Evolutionary conservation across 2,797 vertebrate genomes (phyloP).

Genomic region (Acanthurus leucopareius): DNA sequence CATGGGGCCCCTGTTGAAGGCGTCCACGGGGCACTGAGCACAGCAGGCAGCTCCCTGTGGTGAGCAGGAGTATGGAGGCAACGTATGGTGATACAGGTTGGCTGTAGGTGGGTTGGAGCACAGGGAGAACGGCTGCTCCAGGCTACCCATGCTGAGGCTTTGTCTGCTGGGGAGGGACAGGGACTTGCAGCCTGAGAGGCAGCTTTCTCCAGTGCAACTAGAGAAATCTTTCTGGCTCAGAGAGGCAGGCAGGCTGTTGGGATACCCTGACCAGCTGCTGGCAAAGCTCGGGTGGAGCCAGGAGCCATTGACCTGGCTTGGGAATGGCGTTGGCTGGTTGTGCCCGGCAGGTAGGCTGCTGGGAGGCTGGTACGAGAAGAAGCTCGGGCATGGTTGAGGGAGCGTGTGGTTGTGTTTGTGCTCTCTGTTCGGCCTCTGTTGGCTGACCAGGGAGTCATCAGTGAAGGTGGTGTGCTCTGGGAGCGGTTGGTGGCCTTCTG

Average conservation of each 20-base stretch:
- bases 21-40: constrained; percentile 69
- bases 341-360: constrained; percentile 62
- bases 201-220: constrained; percentile 62
- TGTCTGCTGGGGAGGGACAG: constrained; percentile 61
- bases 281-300: constrained; percentile 73
- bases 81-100: constrained; percentile 65
- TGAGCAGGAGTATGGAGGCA: constrained; percentile 70
- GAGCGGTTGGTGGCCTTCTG: background rate
- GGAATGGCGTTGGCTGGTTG: constrained; percentile 81
- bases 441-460: constrained; percentile 25
- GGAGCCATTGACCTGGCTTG: constrained; percentile 72
- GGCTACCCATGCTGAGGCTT: constrained; percentile 62
- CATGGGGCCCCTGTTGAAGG: constrained; percentile 54
- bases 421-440: constrained; percentile 13
- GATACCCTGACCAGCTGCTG: constrained; percentile 75
- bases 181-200: constrained; percentile 64
- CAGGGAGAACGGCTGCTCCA: constrained; percentile 85
- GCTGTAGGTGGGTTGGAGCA: constrained; percentile 79
- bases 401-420: constrained; percentile 20
- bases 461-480: background rate
- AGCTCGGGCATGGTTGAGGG: constrained; percentile 45
- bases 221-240: constrained; percentile 65
- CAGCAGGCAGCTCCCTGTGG: constrained; percentile 77
- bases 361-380: constrained; percentile 65
- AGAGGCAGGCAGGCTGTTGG: constrained; percentile 73